A percentile compares a stretch with the other conserved stretches of the same genome.
phyloP scores from a whole-genome alignment of 1,140 invertebrate species.

The Protaetia brevitarsis region DNA sequence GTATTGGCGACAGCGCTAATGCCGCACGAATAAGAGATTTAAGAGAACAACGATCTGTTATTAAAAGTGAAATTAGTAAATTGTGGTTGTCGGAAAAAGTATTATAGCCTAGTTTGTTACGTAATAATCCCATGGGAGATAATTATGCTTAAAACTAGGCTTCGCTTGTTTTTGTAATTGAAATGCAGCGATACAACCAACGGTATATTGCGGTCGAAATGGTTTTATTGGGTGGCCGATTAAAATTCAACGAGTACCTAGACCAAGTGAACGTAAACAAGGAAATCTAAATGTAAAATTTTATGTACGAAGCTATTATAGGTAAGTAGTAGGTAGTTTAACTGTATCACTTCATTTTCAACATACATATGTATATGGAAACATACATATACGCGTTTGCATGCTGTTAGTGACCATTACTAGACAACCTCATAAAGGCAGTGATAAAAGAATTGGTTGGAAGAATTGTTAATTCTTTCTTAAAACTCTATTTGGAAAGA shows the following conservation, averaged over 20 bases:
- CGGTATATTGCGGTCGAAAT: slow-evolving; percentile 10
- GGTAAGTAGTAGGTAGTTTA: too few species aligned
- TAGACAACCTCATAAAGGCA: too few species aligned
- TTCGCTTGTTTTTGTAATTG: neutral
- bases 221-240: slow-evolving; percentile 7
- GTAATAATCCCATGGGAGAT: neutral
- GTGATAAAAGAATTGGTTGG: too few species aligned
- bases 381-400: neutral
- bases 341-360: slow-evolving; percentile 2
- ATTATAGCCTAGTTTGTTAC: neutral
- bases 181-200: slow-evolving; percentile 6
- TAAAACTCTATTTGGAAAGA: too few species aligned
- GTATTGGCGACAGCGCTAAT: too few species aligned
- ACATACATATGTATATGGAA: neutral
- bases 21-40: too few species aligned
- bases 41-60: too few species aligned
- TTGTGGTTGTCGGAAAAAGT: too few species aligned
- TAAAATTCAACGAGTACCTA: slow-evolving; percentile 13
- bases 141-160: neutral
- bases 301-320: slow-evolving; percentile 7
- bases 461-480: too few species aligned
- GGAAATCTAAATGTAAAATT: slow-evolving; percentile 11
- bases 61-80: too few species aligned
- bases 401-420: neutral
- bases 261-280: slow-evolving; percentile 11